A percentile compares a stretch with the other conserved stretches of the same genome.
phyloP scores from a whole-genome alignment of 2,113 vertebrate genomes.

The Passer domesticus region DNA sequence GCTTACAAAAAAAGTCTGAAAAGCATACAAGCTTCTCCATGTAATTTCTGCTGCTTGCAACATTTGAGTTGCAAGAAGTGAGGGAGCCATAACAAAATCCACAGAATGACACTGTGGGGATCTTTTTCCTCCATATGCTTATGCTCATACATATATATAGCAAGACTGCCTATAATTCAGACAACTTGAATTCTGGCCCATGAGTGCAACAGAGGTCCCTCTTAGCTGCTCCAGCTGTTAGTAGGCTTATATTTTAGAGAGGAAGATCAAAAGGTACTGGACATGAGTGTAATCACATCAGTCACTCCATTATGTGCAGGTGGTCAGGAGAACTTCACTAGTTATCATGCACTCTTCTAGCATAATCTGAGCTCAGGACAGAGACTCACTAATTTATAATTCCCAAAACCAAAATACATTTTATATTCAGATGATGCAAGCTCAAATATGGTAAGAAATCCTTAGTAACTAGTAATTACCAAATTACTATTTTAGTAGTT shows the following conservation, averaged over 20 bases:
- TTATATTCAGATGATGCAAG: neutral
- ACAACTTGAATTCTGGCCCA: neutral
- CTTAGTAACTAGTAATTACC: neutral
- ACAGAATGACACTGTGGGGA: neutral
- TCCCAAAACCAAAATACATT: neutral
- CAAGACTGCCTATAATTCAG: neutral
- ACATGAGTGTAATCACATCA: neutral
- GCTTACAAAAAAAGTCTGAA: neutral
- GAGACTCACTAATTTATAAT: neutral
- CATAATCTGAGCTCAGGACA: neutral
- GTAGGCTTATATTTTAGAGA: neutral
- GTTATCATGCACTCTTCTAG: rapidly evolving
- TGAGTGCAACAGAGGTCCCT: neutral
- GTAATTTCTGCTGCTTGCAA: neutral
- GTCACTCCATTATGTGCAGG: neutral
- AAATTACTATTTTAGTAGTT: neutral
- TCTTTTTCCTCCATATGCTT: neutral
- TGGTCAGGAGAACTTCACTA: neutral
- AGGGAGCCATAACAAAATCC: neutral
- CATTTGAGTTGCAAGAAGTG: neutral
- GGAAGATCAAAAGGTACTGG: neutral
- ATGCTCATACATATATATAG: neutral
- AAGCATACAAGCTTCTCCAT: neutral
- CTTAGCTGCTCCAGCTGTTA: neutral
- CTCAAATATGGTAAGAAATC: neutral